Base-by-base conservation (phyloP, 1,140 invertebrate genomes). In the Drosophila pallidifrons region DNA sequence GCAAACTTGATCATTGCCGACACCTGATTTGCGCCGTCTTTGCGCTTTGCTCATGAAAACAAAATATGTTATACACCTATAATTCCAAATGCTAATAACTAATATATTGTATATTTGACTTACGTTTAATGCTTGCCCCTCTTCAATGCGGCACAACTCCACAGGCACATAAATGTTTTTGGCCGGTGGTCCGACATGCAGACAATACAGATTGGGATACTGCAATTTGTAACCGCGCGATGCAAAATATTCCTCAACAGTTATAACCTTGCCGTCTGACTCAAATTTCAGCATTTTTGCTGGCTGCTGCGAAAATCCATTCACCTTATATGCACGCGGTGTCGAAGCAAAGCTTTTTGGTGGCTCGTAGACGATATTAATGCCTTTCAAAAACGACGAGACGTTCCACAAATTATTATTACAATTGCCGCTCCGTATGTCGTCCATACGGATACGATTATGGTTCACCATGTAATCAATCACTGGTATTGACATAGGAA, bases 1-100 rank as follows among this genome's bases (percentile, higher is more conserved):
- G 96, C 94, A 46, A 92, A 92, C 38, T 79, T 91, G 0, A 97
- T 96, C 95, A 97, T 96, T 0, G 81, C 92, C 0, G 93, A 68
- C 1, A 96, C 95, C 91, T 96, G 96, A 0, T 41, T 86, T 6
- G 93, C 82, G 3, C 92, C 93, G 46, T 94, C 83, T 52, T 94
- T 94, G 46, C 92, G 93, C 64, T 93, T 32, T 15, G 1, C 32
- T 13, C 15, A 43, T 1, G 15, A 32, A 3, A 45, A 30, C 1
- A 15, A 30, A 63, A 6, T 15, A 20, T n/a, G n/a, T n/a, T n/a
- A n/a, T 6, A 11, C 10, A 10, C 35, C 11, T 10, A 38, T 32
- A 13, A 35, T 16, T 35, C 30, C 28, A 41, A 51, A 49, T 35
- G 3, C n/a, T 11, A n/a, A 38, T 38, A 38, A 38, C 1, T 38